These are phyloP conservation scores for Panulirus ornatus DNA, from an alignment of 1,140 invertebrate genomes.

Conservation along the genomic window DNA sequence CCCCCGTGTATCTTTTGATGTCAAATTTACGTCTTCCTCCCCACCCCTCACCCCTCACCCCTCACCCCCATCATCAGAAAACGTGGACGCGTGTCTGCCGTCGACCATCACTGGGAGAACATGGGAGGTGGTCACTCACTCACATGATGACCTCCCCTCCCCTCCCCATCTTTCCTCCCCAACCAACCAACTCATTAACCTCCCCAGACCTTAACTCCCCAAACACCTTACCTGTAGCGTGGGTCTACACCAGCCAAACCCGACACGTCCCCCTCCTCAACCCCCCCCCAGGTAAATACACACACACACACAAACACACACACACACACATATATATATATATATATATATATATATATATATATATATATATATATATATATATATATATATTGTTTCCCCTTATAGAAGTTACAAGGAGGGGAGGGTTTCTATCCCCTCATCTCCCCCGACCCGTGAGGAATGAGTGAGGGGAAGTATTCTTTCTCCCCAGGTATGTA, in stretches of 20 bases:
- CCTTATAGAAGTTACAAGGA: no score
- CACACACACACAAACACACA: no score
- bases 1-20: background rate
- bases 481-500: no score
- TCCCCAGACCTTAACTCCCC: background rate
- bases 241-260: background rate
- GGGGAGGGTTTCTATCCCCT: no score
- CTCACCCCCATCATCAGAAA: background rate
- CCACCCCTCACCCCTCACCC: background rate
- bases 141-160: background rate
- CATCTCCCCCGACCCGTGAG: no score
- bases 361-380: no score
- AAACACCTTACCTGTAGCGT: no score
- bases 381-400: no score
- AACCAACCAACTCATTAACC: background rate
- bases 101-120: background rate
- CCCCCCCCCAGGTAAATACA: background rate
- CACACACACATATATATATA: no score
- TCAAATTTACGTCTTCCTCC: background rate
- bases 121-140: no score
- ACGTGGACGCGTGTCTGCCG: background rate
- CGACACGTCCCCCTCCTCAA: background rate
- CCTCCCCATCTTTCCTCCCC: background rate
- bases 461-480: no score
- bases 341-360: no score